Conservation (phyloP, 2,797 vertebrate genomes). For the Tiaroga cobitis region DNA sequence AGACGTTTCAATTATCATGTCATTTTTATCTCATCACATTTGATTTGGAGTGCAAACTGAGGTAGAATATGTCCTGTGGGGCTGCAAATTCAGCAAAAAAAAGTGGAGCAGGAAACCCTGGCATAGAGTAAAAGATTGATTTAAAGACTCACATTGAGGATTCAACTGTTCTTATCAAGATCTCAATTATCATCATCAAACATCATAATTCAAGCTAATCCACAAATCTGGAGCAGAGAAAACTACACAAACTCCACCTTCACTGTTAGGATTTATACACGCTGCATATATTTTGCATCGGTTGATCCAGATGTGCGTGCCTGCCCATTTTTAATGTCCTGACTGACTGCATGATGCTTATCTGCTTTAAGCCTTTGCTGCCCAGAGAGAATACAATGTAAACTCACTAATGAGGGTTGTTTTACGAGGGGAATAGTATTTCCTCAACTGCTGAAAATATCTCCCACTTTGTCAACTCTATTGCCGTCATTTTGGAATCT, state of each 20-base stretch:
- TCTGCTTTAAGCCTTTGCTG: conserved; percentile 36
- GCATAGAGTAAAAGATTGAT: not conserved
- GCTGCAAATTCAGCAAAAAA: not conserved
- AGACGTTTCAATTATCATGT: not conserved
- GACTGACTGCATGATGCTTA: conserved; percentile 15
- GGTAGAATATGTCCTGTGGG: no score
- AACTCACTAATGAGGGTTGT: conserved; percentile 52
- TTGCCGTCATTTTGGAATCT: conserved; percentile 44
- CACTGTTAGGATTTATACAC: not conserved
- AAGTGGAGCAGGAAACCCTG: not conserved
- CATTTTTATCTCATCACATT: not conserved
- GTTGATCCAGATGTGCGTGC: conserved; percentile 29
- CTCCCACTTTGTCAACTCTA: conserved; percentile 39
- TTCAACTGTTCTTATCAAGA: not conserved
- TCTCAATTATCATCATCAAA: conserved; percentile 2
- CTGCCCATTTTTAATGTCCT: conserved; percentile 2
- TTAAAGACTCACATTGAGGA: not conserved
- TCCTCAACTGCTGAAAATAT: conserved; percentile 53
- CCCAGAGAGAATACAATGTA: conserved; percentile 37
- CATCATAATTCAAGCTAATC: not conserved
- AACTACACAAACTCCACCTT: not conserved
- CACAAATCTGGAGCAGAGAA: not conserved
- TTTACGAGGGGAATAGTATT: conserved; percentile 52
- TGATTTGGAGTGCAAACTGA: not conserved
- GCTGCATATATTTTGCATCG: not conserved